Evolutionary conservation across 2,888 invertebrate species (phyloP).

Genomic region (Acleris literana): DNA sequence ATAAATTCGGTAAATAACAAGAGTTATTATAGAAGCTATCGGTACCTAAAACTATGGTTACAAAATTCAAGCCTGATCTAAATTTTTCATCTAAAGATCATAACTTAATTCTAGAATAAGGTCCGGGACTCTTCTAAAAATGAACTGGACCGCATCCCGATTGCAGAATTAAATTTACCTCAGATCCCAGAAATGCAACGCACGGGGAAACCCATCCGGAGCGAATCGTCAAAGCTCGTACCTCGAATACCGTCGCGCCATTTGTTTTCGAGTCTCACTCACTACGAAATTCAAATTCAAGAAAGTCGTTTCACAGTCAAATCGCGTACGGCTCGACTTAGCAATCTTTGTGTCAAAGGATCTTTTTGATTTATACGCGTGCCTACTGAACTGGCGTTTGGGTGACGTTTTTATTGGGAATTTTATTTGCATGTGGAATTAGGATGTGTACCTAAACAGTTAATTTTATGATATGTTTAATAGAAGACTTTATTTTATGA

Average conservation of each 20-base stretch:
- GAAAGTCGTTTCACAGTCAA: slow-evolving; percentile 57
- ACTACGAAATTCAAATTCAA: slow-evolving; percentile 63
- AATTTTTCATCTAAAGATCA: no score
- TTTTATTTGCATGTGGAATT: slow-evolving; percentile 31
- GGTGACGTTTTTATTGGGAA: slow-evolving; percentile 29
- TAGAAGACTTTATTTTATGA: no score
- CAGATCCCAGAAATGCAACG: slow-evolving; percentile 55
- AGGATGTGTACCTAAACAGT: not conserved
- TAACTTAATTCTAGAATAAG: not conserved
- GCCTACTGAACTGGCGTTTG: slow-evolving; percentile 34
- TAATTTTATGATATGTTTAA: no score
- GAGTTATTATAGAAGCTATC: no score
- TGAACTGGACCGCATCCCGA: slow-evolving; percentile 39
- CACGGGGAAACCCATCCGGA: slow-evolving; percentile 48
- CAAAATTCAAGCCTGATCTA: no score
- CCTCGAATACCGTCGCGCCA: slow-evolving; percentile 60
- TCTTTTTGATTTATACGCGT: slow-evolving; percentile 53
- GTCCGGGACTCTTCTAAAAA: slow-evolving; percentile 15
- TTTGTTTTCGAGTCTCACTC: slow-evolving; percentile 70
- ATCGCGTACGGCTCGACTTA: slow-evolving; percentile 50
- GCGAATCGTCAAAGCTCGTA: slow-evolving; percentile 68
- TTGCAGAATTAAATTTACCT: slow-evolving; percentile 58
- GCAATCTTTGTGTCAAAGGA: slow-evolving; percentile 55
- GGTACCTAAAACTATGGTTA: no score
- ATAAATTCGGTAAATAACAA: no score